These are phyloP conservation scores for Chelidonichthys spinosus DNA, from an alignment of 2,797 vertebrate genomes.

Conservation along the genomic window DNA sequence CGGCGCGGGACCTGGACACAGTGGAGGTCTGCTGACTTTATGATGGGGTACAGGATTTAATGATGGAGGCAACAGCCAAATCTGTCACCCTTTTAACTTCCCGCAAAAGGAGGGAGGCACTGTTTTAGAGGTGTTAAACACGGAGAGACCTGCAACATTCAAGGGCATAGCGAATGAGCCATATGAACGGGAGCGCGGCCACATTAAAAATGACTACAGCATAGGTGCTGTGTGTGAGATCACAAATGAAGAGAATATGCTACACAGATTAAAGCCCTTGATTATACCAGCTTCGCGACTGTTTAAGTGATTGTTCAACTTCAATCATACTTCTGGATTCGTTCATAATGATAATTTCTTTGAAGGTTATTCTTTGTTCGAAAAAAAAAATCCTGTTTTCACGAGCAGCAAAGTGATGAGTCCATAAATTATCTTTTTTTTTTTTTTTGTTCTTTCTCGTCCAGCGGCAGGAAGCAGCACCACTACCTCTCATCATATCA, in stretches of 20 bases:
- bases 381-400: slow-evolving; percentile 49
- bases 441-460: slow-evolving; percentile 36
- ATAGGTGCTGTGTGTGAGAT: slow-evolving; percentile 45
- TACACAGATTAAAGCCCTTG: slow-evolving; percentile 72
- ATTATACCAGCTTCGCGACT: slow-evolving; percentile 59
- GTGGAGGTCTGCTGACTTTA: slow-evolving; percentile 68
- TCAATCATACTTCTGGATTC: slow-evolving; percentile 67
- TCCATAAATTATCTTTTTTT: slow-evolving; percentile 68
- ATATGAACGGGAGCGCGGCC: slow-evolving; percentile 31
- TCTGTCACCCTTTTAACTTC: slow-evolving; percentile 73
- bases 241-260: slow-evolving; percentile 60
- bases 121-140: slow-evolving; percentile 66
- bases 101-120: slow-evolving; percentile 53
- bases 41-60: slow-evolving; percentile 68
- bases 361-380: slow-evolving; percentile 63
- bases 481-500: slow-evolving; percentile 78
- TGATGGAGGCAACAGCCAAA: slow-evolving; percentile 69
- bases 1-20: slow-evolving; percentile 57
- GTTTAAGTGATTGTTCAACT: slow-evolving; percentile 78
- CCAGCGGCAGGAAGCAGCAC: slow-evolving; percentile 73
- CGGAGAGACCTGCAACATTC: slow-evolving; percentile 47
- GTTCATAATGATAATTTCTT: slow-evolving; percentile 70
- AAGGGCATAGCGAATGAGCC: slow-evolving; percentile 50
- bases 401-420: slow-evolving; percentile 62
- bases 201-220: slow-evolving; percentile 32